Base-by-base conservation (phyloP, 2,797 vertebrate species). In the Trachurus trachurus region DNA sequence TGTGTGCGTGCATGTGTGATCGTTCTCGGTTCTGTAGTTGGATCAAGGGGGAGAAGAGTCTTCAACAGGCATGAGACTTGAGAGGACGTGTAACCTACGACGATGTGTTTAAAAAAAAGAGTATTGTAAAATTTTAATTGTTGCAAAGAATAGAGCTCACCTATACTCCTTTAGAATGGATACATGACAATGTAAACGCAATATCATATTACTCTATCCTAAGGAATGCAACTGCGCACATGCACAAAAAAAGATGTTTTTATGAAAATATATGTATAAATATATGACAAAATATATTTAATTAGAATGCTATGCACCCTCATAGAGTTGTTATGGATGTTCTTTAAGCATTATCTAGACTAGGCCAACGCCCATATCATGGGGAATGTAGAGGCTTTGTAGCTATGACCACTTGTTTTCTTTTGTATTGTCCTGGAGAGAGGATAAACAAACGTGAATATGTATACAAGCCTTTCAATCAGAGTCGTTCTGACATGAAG, bases 381-480 rank as follows among this genome's bases (percentile, higher is more conserved):
- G 96, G 96, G 96, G 95, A 95, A 96, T 96, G 96, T 97, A 97
- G 96, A 97, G 93, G 97, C 97, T 97, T 97, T 95, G 97, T 98
- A 98, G 96, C 96, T 93, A 95, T 96, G 97, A 97, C 93, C 96
- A 95, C 90, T 96, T 95, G 95, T 95, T 96, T 96, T 96, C 90
- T 96, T 96, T 97, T 97, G 95, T 96, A 96, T 96, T 94, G 94
- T 96, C 94, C 96, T 88, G 92, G 87, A 93, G 93, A 95, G 85
- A 94, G 89, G 90, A 93, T 87, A 91, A 90, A 93, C 83, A 87
- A 92, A 91, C 85, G 89, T 93, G 88, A 93, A 93, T 89, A 95
- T 95, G 92, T 94, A 95, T 90, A 96, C 67, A 94, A 96, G 95
- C 95, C 95, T 95, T 97, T 97, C 94, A 93, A 93, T 95, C 92